Evolutionary conservation across 2,888 invertebrate species (phyloP), one percentile per base, ranked within the genome.

Genomic region (Halictus quadricinctus): DNA sequence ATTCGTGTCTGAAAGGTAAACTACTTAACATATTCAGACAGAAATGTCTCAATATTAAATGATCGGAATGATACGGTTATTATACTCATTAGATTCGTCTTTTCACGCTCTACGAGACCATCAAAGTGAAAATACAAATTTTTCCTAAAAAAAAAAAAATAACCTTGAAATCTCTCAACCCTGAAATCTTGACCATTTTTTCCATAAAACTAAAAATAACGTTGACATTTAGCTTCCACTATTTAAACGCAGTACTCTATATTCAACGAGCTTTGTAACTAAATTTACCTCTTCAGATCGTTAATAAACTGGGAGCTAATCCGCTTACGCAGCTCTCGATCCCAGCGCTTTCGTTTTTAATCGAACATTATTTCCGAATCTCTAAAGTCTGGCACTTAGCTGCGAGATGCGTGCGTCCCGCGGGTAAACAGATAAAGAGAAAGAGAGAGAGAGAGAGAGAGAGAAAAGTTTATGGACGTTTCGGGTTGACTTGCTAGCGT

Each of bases 401-500:
- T 21, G 66, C 36, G 21, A 29, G 36, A 18, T 18, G 36, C 66
- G 66, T 8, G 66, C 21, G 21, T 66, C 18, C 36, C 66, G 36
- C 66, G 36, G 18, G 66, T 21, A 66, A 66, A 66, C 66, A 66
- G 36, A 64, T 29, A 29, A 7, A 13, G 25, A 29, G n/a, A n/a
- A n/a, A n/a, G 58, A n/a, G 4, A 4, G 58, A 12, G 58, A n/a
- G 58, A 12, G n/a, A 12, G 58, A 25, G 29, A 18, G 64, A 64
- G 66, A 4, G 58, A n/a, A 10, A 60, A 36, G 66, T 66, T 41
- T 66, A 66, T 66, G 36, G 18, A 36, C 66, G 66, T 66, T 36
- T 8, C 70, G 43, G 36, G 72, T 81, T 73, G 43, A 79, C 79
- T 85, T 46, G 72, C 1, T 41, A 43, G 18, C 77, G 50, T 73